Conservation (phyloP, 2,888 invertebrate species). For the Bibio marci region DNA sequence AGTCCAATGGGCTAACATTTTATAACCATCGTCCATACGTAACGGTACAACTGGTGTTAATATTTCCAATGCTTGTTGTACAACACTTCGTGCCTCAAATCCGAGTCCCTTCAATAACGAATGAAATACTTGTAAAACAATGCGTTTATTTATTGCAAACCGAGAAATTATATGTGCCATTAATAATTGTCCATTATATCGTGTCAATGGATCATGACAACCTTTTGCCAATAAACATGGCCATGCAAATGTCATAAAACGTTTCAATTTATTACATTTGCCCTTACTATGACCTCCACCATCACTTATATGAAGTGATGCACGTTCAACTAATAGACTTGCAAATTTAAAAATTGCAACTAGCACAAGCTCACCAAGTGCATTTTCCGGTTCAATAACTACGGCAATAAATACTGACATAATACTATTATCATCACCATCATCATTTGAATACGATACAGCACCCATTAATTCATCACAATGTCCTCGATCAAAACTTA, state of each 20-base stretch:
- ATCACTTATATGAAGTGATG: slow-evolving; percentile 92
- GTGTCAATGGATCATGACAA: slow-evolving; percentile 90
- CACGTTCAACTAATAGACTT: slow-evolving; percentile 86
- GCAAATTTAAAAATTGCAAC: slow-evolving; percentile 90
- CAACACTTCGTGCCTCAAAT: slow-evolving; percentile 83
- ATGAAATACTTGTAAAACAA: slow-evolving; percentile 87
- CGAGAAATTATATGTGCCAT: slow-evolving; percentile 95
- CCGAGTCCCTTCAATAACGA: slow-evolving; percentile 84
- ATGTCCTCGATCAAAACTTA: slow-evolving; percentile 82
- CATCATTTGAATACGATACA: slow-evolving; percentile 68
- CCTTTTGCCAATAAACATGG: slow-evolving; percentile 88
- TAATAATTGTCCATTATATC: slow-evolving; percentile 91
- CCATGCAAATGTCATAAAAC: slow-evolving; percentile 98
- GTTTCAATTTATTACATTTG: slow-evolving; percentile 78
- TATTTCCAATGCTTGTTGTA: slow-evolving; percentile 88
- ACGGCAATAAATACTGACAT: slow-evolving; percentile 89
- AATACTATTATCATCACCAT: slow-evolving; percentile 79
- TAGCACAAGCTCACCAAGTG: slow-evolving; percentile 78
- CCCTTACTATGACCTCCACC: slow-evolving; percentile 69
- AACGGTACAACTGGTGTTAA: slow-evolving; percentile 91
- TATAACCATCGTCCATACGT: slow-evolving; percentile 89
- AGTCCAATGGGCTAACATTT: slow-evolving; percentile 95
- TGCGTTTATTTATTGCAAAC: slow-evolving; percentile 92
- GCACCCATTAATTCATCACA: slow-evolving; percentile 77
- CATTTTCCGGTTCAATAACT: slow-evolving; percentile 81